Evolutionary conservation across 2,797 vertebrate genomes (phyloP).

Genomic region (Lagocephalus sceleratus): DNA sequence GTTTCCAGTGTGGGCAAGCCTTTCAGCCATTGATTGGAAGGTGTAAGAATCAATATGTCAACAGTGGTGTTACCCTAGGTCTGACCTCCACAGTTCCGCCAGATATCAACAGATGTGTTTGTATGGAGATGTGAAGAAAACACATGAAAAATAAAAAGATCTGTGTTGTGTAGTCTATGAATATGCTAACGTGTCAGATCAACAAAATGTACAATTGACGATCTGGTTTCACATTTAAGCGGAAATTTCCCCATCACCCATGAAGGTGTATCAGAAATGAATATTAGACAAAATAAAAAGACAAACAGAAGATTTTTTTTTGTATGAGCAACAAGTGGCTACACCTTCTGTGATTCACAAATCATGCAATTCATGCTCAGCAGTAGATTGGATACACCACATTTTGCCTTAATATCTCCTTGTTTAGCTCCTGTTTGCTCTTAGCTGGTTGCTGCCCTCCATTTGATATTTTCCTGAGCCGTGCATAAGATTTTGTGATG

Average conservation of each 20-base stretch:
- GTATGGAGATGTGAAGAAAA: constrained; percentile 13
- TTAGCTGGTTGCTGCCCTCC: constrained; percentile 21
- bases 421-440: constrained; percentile 43
- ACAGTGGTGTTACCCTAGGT: constrained; percentile 35
- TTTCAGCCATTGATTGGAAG: constrained; percentile 29
- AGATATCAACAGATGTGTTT: background rate
- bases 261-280: constrained; percentile 58
- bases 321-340: constrained; percentile 30
- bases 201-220: constrained; percentile 58
- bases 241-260: constrained; percentile 67
- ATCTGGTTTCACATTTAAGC: constrained; percentile 67
- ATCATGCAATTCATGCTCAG: constrained; percentile 42
- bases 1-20: constrained; percentile 31
- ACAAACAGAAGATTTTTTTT: constrained; percentile 21
- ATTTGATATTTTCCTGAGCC: constrained; percentile 38
- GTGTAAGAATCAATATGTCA: constrained; percentile 42
- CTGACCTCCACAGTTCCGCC: constrained; percentile 26
- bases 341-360: constrained; percentile 40
- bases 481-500: constrained; percentile 9
- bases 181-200: constrained; percentile 53
- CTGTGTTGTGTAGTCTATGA: constrained; percentile 19
- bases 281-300: constrained; percentile 66
- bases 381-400: constrained; percentile 31
- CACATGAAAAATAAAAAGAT: constrained; percentile 39
- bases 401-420: constrained; percentile 33